Evolutionary conservation across 2,888 invertebrate species (phyloP), one percentile per base, ranked within the genome.

Genomic region (Aporophyla nigra): DNA sequence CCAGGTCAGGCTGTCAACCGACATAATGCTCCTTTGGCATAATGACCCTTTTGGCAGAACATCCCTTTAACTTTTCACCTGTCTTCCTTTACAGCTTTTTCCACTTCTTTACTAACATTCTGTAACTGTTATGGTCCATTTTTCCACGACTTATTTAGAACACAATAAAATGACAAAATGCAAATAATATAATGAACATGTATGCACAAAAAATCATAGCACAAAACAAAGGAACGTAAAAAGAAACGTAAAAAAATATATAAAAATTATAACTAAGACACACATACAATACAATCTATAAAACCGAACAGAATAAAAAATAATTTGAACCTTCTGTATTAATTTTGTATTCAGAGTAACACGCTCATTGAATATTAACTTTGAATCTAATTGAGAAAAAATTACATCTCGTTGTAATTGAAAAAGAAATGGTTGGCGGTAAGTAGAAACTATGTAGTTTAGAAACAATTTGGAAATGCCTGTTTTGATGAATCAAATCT

Each of bases 311-410:
- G 12, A 59, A 1, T 12, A 4, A 46, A 46, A 12, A 46, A 46
- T 10, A 46, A 46, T 12, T 1, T 56, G 27, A 43, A 80, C 56
- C 46, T 81, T 81, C 65, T 78, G 27, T 12, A 14, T 21, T 0
- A 6, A 46, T 12, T 27, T 9, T 54, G 5, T 54, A 14, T n/a
- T 66, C 19, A 21, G 12, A 27, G 6, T 21, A 33, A 16, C 40
- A 53, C 65, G 82, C 59, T 49, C 82, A 51, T 78, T 65, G 58
- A 74, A 78, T 63, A 61, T 66, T 24, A 61, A 66, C 27, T 78
- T 74, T 65, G 24, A 77, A 63, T 56, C 27, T 80, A 73, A 73
- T 73, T 62, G 43, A 63, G 62, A 62, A 63, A 43, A 80, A 56
- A 72, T 5, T 43, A 72, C 54, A 73, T 43, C 10, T 56, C 12